phyloP scores from a whole-genome alignment of 2,888 invertebrate species.

The Nemoura dubitans region DNA sequence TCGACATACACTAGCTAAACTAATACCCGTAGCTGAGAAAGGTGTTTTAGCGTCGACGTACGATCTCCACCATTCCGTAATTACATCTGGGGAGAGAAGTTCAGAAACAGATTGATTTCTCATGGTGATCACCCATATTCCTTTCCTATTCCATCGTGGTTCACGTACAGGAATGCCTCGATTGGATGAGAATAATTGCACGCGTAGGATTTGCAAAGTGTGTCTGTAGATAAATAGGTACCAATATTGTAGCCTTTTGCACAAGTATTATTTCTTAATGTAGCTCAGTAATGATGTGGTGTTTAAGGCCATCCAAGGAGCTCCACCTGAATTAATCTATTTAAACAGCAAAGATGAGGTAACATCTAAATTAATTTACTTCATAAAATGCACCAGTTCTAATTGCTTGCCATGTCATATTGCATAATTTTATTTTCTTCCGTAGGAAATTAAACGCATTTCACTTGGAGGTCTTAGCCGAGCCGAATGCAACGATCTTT shows the following conservation, averaged over 20 bases:
- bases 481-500: constrained; percentile 73
- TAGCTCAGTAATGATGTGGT: constrained; percentile 62
- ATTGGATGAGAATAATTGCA: too few species aligned
- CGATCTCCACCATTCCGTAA: constrained; percentile 68
- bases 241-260: constrained; percentile 8
- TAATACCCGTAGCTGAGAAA: constrained; percentile 66
- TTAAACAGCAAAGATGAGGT: constrained; percentile 65
- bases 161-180: too few species aligned
- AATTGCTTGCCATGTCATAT: background rate
- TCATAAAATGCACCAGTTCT: constrained; percentile 31
- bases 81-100: background rate
- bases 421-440: constrained; percentile 34
- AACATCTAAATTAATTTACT: constrained; percentile 43
- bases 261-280: constrained; percentile 47
- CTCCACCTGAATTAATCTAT: constrained; percentile 71
- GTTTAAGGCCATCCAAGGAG: constrained; percentile 74
- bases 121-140: constrained; percentile 54
- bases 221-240: too few species aligned
- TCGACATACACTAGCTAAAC: constrained; percentile 69
- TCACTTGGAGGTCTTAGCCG: constrained; percentile 67
- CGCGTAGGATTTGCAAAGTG: too few species aligned
- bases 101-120: constrained; percentile 65
- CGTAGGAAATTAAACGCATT: constrained; percentile 65
- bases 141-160: background rate
- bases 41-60: constrained; percentile 77